Base-by-base conservation (phyloP, 35 echinoderm and acorn worm genomes). In the Antedon bifida region DNA sequence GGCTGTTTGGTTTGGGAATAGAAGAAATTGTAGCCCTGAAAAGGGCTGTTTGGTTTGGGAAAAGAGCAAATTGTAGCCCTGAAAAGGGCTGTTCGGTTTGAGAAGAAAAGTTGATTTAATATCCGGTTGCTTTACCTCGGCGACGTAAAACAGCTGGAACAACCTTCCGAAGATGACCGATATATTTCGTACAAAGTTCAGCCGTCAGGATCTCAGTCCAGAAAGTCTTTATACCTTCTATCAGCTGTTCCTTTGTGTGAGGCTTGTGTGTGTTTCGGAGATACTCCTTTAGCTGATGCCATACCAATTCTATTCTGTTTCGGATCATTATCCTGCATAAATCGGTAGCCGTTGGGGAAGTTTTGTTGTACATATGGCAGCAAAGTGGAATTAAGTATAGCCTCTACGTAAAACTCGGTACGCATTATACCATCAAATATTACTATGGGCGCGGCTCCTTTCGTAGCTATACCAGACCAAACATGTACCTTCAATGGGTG, bases 291-390 rank as follows among this genome's bases (percentile, higher is more conserved):
- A 34, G 5, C 16, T 33, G 35, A 78, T 36, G 35, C 5, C 10
- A 78, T 3, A 17, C 32, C 77, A 34, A 12, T n/a, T 78, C 9
- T 33, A 36, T 14, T 30, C 5, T 5, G 13, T 33, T 89, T 89
- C 1, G 88, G 88, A 77, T 89, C 83, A 30, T 85, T 89, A 34
- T 89, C 88, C 26, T 89, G 88, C 82, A 84, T 80, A 10, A 89
- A 73, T 0, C 82, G 30, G 30, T 34, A 81, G 9, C 88, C 88
- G 21, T 89, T 42, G 1, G 88, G 76, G 83, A 31, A 89, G 34
- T 78, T 36, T 32, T 46, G 39, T 21, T 34, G 9, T 36, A 31
- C 34, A 79, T 86, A 90, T 77, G 88, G 88, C 11, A 90, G 12
- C 0, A 90, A 12, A 75, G 45, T 46, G 39, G 80, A 39, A 35